Base-by-base conservation (phyloP, 2,797 vertebrate genomes). In the Triplophysa yarkandensis region DNA sequence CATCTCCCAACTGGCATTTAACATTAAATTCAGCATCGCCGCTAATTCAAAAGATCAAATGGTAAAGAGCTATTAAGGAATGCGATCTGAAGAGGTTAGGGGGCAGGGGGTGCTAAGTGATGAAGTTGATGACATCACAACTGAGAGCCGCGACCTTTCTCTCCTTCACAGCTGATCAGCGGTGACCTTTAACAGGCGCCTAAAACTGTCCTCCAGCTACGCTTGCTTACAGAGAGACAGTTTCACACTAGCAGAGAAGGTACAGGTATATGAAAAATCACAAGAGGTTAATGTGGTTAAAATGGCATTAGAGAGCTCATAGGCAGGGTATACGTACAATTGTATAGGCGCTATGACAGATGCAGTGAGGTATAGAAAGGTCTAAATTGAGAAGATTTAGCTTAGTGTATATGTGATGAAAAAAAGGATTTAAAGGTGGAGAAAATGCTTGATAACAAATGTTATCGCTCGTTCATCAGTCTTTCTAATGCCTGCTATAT, bases 141-240 rank as follows among this genome's bases (percentile, higher is more conserved):
- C 82, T 76, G 87, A 90, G 85, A 84, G 89, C 81, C 83, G 78
- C 94, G 92, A 94, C 94, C 94, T 95, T 96, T 95, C n/a, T 95
- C 86, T 80, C 85, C 87, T 92, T 92, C 89, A 88, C 92, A 50
- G 4, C 73, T 89, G 92, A 80, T 90, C 88, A 86, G 78, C 65
- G 80, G 78, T 73, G 84, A 95, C 93, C 94, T 95, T 95, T 94
- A 90, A 87, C 83, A 81, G 77, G 82, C 79, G 83, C 87, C 85
- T 89, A 88, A 86, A 92, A 91, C 90, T 87, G 91, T 92, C 91
- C 89, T 83, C 84, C 78, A 82, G 82, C 82, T 83, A 79, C 77
- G 77, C 67, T 58, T 82, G 74, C 80, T 83, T 78, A 73, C 54
- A 48, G 28, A 54, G 41, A 28, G 19, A 19, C 46, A 68, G 28